Evolutionary conservation across 2,888 invertebrate genomes (phyloP).

Genomic region (Tenthredo notha): DNA sequence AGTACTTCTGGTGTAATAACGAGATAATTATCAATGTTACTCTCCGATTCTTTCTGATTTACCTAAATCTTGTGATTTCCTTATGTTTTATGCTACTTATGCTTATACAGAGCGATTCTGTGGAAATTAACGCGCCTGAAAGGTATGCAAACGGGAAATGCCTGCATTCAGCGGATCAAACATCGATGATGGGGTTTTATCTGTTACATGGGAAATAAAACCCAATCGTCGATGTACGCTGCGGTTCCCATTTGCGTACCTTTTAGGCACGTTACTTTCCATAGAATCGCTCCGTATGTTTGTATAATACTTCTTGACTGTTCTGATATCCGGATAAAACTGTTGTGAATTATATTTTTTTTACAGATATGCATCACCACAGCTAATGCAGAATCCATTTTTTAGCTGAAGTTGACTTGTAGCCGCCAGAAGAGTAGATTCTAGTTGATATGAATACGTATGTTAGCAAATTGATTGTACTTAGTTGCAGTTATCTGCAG

Average conservation of each 20-base stretch:
- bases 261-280: no score
- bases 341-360: constrained; percentile 7
- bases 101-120: no score
- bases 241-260: no score
- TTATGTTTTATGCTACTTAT: not conserved
- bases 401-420: not conserved
- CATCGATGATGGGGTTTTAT: no score
- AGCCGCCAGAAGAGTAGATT: constrained; percentile 25
- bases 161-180: no score
- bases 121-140: no score
- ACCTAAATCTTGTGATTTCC: not conserved
- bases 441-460: constrained; percentile 15
- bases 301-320: not conserved
- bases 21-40: not conserved
- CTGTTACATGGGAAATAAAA: no score
- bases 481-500: constrained; percentile 31
- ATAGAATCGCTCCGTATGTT: no score
- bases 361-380: constrained; percentile 22
- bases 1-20: not conserved
- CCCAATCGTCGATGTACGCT: no score
- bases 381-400: not conserved
- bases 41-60: not conserved
- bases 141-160: no score
- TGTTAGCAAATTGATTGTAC: constrained; percentile 28
- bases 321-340: not conserved